Evolutionary conservation across 2,888 invertebrate species (phyloP).

Genomic region (Erebia ligea): DNA sequence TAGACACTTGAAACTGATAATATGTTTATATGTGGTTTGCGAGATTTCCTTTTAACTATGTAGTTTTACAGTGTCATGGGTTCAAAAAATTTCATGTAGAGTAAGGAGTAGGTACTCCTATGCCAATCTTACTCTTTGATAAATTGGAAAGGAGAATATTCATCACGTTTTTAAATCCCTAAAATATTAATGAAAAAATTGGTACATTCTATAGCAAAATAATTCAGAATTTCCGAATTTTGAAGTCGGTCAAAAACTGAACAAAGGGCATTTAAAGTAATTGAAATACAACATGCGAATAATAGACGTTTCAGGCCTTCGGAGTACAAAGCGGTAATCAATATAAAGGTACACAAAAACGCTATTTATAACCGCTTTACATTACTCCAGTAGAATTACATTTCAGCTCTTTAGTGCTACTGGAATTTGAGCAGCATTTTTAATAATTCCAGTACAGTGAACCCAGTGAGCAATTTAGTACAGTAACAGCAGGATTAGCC

Average conservation of each 20-base stretch:
- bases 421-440: background rate
- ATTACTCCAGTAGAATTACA: background rate
- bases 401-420: background rate
- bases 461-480: background rate
- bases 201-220: background rate
- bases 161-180: background rate
- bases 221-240: background rate
- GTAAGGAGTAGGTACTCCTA: background rate
- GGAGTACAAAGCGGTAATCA: constrained; percentile 26
- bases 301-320: constrained; percentile 22
- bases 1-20: no score
- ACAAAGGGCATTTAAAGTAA: constrained; percentile 26
- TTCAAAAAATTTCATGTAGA: no score
- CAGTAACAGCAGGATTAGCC: background rate
- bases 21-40: no score
- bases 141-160: background rate
- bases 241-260: background rate
- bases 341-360: constrained; percentile 27
- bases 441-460: background rate
- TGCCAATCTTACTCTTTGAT: background rate
- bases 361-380: constrained; percentile 7
- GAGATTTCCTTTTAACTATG: no score
- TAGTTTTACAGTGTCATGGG: no score
- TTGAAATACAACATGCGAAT: constrained; percentile 28
- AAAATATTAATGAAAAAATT: background rate